Percentiles rank a stretch among this genome's conserved stretches.
These are phyloP conservation scores for Beris chalybata DNA, from an alignment of 2,888 invertebrate genomes.

Conservation along the genomic window DNA sequence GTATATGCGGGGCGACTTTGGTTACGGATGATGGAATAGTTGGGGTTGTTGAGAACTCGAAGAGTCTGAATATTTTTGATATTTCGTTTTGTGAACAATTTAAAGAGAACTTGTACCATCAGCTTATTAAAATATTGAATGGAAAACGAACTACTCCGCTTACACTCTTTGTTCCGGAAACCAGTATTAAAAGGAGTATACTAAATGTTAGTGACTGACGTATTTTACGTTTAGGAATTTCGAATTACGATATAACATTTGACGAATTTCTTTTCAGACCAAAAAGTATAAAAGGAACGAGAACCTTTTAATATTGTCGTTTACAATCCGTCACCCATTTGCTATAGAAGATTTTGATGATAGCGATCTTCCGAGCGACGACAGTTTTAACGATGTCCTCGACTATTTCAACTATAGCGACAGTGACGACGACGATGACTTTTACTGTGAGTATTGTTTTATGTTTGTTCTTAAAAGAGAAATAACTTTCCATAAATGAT, in stretches of 20 bases:
- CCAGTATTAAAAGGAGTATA: no score
- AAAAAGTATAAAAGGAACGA: background rate
- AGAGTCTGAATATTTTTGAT: background rate
- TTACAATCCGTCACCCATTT: background rate
- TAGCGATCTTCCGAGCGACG: background rate
- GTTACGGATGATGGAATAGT: background rate
- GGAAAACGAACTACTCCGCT: no score
- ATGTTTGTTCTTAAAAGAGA: background rate
- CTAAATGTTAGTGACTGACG: no score
- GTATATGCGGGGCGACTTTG: background rate
- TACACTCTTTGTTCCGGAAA: no score
- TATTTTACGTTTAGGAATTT: no score
- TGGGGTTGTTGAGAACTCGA: background rate
- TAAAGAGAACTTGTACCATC: no score
- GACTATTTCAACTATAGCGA: conserved; percentile 4
- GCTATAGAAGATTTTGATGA: background rate
- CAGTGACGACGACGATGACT: background rate
- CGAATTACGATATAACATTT: no score
- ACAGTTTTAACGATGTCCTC: conserved; percentile 5
- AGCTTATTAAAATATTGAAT: no score
- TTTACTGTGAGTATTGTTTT: conserved; percentile 4
- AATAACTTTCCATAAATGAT: background rate
- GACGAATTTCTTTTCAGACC: background rate
- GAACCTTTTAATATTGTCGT: background rate
- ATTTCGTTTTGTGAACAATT: background rate